A percentile compares a stretch with the other conserved stretches of the same genome.
phyloP scores from a whole-genome alignment of 2,113 vertebrate species.

The Ivindomyrus marchei region DNA sequence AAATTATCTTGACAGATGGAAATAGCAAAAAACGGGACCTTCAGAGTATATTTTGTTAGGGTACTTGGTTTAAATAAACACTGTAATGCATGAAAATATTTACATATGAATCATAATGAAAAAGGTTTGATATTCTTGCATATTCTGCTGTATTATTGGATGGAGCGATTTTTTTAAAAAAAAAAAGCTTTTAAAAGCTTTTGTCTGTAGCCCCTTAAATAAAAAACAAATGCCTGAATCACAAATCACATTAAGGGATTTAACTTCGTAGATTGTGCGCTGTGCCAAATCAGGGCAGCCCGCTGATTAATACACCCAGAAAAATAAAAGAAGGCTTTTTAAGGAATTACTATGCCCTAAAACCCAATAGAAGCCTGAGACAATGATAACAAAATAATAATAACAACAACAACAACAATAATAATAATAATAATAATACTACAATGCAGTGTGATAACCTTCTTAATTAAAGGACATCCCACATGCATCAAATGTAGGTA shows the following conservation, averaged over 20 bases:
- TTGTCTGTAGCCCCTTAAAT: not conserved
- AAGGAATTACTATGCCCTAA: not conserved
- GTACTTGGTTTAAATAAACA: not conserved
- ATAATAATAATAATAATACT: constrained; percentile 15
- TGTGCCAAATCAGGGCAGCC: not conserved
- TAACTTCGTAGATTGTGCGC: not conserved
- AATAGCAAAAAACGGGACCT: not conserved
- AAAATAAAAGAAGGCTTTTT: not conserved
- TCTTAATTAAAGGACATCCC: constrained; percentile 29
- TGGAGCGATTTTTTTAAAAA: not conserved
- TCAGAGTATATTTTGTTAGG: not conserved
- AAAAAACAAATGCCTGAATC: not conserved
- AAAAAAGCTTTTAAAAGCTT: not conserved
- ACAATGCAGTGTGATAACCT: constrained; percentile 15
- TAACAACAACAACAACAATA: not conserved
- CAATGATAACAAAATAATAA: constrained; percentile 9
- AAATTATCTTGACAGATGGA: not conserved
- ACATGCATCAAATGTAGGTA: constrained; percentile 34
- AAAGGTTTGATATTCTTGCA: not conserved
- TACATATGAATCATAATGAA: not conserved
- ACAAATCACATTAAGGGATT: constrained; percentile 2
- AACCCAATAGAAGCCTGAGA: constrained; percentile 17
- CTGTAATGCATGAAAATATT: not conserved
- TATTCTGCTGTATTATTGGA: not conserved
- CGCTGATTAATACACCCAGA: not conserved